Conservation (phyloP, 2,113 vertebrate species). For the Cephalopterus ornatus region DNA sequence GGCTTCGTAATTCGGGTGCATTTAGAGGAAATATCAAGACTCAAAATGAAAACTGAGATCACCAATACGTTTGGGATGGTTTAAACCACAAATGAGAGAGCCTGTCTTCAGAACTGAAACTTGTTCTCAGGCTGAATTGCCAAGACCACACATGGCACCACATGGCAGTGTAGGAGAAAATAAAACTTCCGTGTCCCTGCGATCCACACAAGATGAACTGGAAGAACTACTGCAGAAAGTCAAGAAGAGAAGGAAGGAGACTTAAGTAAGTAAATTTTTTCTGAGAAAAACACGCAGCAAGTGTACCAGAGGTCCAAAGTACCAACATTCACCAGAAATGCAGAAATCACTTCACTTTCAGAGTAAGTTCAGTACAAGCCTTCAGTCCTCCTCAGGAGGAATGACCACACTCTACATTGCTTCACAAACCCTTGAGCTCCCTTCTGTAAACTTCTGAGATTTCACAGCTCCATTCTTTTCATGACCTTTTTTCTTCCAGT, state of each 20-base stretch:
- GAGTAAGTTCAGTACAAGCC: background rate
- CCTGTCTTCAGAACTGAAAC: background rate
- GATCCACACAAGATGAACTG: background rate
- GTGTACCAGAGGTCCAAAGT: background rate
- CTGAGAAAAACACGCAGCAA: background rate
- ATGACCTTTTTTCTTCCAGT: background rate
- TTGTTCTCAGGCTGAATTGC: background rate
- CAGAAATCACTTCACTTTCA: background rate
- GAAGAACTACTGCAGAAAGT: background rate
- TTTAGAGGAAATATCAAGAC: background rate
- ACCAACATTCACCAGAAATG: background rate
- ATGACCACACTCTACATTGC: accelerated
- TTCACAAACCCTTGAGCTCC: background rate
- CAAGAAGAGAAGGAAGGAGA: background rate
- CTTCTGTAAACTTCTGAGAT: background rate
- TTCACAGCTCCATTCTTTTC: background rate
- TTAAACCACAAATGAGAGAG: background rate
- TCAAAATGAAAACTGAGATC: background rate
- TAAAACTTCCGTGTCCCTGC: background rate
- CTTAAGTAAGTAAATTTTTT: background rate
- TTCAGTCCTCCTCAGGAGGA: background rate
- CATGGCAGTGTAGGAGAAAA: background rate
- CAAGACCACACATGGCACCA: background rate
- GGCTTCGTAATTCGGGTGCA: background rate
- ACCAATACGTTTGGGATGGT: background rate